phyloP scores from a whole-genome alignment of 1,140 invertebrate species.

The Paramacrobiotus metropolitanus region DNA sequence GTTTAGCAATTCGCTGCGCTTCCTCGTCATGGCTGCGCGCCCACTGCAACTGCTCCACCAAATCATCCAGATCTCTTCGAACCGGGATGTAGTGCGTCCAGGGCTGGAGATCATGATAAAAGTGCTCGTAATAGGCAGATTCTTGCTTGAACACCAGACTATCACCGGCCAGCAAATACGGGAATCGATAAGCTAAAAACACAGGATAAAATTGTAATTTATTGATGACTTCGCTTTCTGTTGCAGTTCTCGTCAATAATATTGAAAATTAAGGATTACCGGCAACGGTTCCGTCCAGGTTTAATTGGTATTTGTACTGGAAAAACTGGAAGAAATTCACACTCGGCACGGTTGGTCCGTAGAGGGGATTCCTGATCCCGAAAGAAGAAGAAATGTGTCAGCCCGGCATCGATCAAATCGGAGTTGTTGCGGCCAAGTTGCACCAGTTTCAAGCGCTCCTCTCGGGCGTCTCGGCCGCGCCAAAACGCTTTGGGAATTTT shows the following conservation, averaged over 20 bases:
- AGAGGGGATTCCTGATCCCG: constrained; percentile 51
- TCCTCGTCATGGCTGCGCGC: constrained; percentile 47
- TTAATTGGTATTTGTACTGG: constrained; percentile 85
- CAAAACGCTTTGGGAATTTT: constrained; percentile 59
- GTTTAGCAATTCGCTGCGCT: constrained; percentile 12
- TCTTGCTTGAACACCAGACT: constrained; percentile 72
- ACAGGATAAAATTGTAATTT: background rate
- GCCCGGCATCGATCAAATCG: constrained; percentile 60
- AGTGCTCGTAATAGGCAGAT: constrained; percentile 79
- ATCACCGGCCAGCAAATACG: constrained; percentile 64
- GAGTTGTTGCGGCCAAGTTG: constrained; percentile 48
- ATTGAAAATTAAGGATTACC: background rate
- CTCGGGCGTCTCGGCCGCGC: constrained; percentile 66
- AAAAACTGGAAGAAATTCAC: constrained; percentile 41
- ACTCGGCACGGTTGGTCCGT: constrained; percentile 56
- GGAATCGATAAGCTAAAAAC: constrained; percentile 51
- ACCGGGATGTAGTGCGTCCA: constrained; percentile 62
- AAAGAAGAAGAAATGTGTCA: constrained; percentile 94
- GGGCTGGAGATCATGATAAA: constrained; percentile 50
- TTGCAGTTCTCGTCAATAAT: no score
- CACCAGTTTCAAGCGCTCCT: constrained; percentile 55
- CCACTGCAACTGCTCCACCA: constrained; percentile 48
- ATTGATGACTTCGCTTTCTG: no score
- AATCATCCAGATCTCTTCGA: constrained; percentile 48
- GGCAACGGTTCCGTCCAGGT: constrained; percentile 83